phyloP scores from a whole-genome alignment of 2,888 invertebrate genomes.

The Rhagium mordax region DNA sequence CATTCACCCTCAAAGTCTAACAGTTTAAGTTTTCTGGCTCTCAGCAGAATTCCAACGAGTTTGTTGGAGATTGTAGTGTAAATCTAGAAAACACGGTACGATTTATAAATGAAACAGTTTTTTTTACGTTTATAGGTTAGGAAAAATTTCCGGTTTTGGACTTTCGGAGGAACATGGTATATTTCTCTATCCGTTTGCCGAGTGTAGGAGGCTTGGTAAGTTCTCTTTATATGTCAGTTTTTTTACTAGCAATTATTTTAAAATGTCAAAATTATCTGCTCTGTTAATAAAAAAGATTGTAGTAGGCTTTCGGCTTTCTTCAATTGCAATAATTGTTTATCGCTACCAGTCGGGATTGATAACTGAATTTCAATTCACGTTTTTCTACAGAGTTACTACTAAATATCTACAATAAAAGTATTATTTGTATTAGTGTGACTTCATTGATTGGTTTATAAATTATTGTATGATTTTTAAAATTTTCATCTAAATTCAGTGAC shows the following conservation, averaged over 20 bases:
- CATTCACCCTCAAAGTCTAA: slow-evolving; percentile 96
- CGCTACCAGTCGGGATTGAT: not conserved
- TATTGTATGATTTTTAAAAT: not conserved
- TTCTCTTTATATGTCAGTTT: not conserved
- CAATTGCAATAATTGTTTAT: not conserved
- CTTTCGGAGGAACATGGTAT: not conserved
- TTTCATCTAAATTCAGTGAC: not conserved
- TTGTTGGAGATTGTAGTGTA: slow-evolving; percentile 95
- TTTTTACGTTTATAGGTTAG: not conserved
- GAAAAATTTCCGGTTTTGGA: not conserved
- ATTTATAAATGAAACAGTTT: not conserved
- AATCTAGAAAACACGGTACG: slow-evolving; percentile 74
- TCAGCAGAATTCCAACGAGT: slow-evolving; percentile 92
- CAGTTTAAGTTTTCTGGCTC: slow-evolving; percentile 93
- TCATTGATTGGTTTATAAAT: too few relatives aligned
- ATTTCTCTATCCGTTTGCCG: not conserved
- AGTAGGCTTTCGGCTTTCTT: too few relatives aligned
- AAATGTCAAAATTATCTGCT: too few relatives aligned
- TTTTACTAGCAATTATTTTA: not conserved
- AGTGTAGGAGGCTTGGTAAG: not conserved
- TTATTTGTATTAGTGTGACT: too few relatives aligned
- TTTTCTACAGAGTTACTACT: too few relatives aligned
- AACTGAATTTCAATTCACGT: too few relatives aligned
- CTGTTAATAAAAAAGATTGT: too few relatives aligned
- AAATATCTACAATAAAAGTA: too few relatives aligned